Percentiles rank a stretch among this genome's conserved stretches.
These are phyloP conservation scores for Lutraria rhynchaena DNA, from an alignment of 1,140 invertebrate genomes.

Conservation along the genomic window DNA sequence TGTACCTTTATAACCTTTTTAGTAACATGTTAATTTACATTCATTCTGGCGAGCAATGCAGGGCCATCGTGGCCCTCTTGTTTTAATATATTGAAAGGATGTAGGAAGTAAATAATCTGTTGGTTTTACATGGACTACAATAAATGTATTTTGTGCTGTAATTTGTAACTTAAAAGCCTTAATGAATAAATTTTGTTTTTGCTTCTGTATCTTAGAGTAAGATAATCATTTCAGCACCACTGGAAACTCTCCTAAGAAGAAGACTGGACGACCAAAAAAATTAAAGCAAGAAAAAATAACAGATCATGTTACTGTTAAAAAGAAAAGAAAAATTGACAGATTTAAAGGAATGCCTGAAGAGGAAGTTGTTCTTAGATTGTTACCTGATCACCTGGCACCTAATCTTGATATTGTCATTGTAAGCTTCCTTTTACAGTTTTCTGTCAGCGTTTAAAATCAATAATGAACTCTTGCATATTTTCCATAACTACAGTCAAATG, in stretches of 20 bases:
- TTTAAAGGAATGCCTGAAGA: constrained; percentile 99
- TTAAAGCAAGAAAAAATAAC: constrained; percentile 82
- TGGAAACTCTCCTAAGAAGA: constrained; percentile 53
- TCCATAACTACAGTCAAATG: too few species aligned
- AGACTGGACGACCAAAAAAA: constrained; percentile 68
- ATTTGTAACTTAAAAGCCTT: not conserved
- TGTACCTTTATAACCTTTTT: too few species aligned
- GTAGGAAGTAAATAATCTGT: not conserved
- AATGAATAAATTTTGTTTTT: not conserved
- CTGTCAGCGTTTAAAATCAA: too few species aligned
- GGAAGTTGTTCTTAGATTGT: constrained; percentile 94
- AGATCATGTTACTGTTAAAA: constrained; percentile 87
- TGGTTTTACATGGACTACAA: not conserved
- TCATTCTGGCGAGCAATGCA: too few species aligned
- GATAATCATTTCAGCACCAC: constrained; percentile 1
- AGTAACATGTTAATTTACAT: too few species aligned
- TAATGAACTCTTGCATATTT: too few species aligned
- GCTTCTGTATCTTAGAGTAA: not conserved
- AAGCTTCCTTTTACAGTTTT: constrained; percentile 84
- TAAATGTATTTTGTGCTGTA: not conserved
- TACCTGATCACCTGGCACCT: constrained; percentile 95
- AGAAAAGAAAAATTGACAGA: constrained; percentile 96
- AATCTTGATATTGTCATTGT: constrained; percentile 99
- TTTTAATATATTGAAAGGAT: not conserved
- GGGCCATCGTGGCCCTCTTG: too few species aligned